Percentiles rank a stretch among this genome's conserved stretches.
phyloP scores from a whole-genome alignment of 2,113 vertebrate genomes.

The Rhipidura dahli region DNA sequence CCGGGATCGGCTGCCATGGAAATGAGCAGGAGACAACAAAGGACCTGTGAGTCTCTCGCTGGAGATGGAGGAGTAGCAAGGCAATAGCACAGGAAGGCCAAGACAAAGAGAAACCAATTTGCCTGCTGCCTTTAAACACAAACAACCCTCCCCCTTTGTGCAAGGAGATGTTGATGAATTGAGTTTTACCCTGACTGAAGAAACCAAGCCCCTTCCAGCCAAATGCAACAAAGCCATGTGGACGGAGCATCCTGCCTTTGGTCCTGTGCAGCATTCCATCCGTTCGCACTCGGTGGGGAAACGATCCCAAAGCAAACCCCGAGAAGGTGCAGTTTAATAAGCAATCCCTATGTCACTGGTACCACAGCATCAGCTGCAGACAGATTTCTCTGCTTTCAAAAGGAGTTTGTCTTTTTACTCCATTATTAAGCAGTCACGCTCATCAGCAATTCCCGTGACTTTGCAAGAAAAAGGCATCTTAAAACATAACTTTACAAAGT shows the following conservation, averaged over 20 bases:
- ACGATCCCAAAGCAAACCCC: background rate
- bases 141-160: background rate
- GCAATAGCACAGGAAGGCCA: background rate
- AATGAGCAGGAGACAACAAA: constrained; percentile 60
- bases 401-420: background rate
- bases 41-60: background rate
- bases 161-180: background rate
- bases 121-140: background rate
- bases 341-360: background rate
- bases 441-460: constrained; percentile 1
- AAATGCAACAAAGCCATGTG: background rate
- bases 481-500: constrained; percentile 11
- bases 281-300: background rate
- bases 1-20: constrained; percentile 47
- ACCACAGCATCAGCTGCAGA: background rate
- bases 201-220: background rate
- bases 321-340: background rate
- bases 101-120: constrained; percentile 31
- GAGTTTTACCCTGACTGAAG: background rate
- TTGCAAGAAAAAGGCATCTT: background rate
- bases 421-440: background rate
- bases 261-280: background rate
- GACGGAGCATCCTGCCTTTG: background rate
- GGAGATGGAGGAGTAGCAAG: background rate
- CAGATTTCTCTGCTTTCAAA: background rate